Evolutionary conservation across 2,797 vertebrate genomes (phyloP), one percentile per base, ranked within the genome.

Genomic region (Coilia nasus): DNA sequence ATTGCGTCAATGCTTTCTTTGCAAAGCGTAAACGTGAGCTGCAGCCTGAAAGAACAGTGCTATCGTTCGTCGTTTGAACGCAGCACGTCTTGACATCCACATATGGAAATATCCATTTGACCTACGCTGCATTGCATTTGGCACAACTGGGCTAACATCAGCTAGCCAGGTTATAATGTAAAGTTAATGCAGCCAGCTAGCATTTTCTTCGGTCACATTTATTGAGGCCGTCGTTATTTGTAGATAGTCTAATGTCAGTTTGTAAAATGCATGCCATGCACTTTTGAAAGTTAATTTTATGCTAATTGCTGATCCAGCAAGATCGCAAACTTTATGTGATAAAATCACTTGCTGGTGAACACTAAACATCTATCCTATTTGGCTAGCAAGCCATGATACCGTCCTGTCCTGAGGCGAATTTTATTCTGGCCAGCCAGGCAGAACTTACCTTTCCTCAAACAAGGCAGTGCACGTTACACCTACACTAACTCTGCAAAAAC

Each of bases 361-460:
- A 75, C 57, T 83, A 87, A 67, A 81, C 15, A 28, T 47, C 83
- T 87, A 85, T 46, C 64, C n/a, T 75, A 23, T 59, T 75, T 83
- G 82, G 80, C 67, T 47, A 54, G 81, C 80, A 85, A 87, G 83
- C 83, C 85, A 85, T 47, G 88, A 89, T 59, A 88, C 90, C 87
- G 71, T 86, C 71, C 87, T 83, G 87, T 67, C 67, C 67, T 75
- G 67, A 75, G 67, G 31, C 67, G 17, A 75, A 35, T 75, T 75
- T 41, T 85, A 71, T 84, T 86, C 50, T 87, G 84, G 57, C 78
- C 67, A 85, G 50, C 80, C 85, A 81, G 71, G 85, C 86, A 83
- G n/a, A 88, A 96, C 95, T 96, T 94, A 96, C 95, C 95, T 94
- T 94, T 94, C 90, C 91, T 93, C 91, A 90, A 89, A 92, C 90